Base-by-base conservation (phyloP, 2,797 vertebrate genomes). In the Hipposideros larvatus region DNA sequence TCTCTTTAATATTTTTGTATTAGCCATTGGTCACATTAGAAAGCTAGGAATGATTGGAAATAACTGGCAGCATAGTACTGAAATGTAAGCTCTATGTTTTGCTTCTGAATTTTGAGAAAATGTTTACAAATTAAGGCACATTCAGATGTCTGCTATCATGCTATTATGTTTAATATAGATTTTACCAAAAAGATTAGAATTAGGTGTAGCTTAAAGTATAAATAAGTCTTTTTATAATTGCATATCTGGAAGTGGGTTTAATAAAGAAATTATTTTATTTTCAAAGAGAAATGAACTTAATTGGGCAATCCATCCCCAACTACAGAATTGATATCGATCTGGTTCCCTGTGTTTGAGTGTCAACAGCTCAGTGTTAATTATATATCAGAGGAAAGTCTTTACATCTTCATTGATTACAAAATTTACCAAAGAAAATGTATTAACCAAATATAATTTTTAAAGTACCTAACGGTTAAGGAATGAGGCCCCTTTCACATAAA, bases 351-450 rank as follows among this genome's bases (percentile, higher is more conserved):
- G 83, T 95, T 93, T 70, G n/a, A 80, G 41, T 96, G 46, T 93
- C 85, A 96, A 65, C 82, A 95, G 71, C 55, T 91, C 83, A 75
- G 22, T 96, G 82, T 90, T 94, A 90, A 73, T 86, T 79, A 15
- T 79, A 18, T 90, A 75, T 84, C 51, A 85, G 61, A 93, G n/a
- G 46, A 94, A 89, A 37, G 86, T 94, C 66, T 89, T 91, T 80
- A 90, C 63, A 63, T 82, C 74, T 92, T 94, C 82, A 90, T 88
- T 90, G 66, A 75, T 91, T 87, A 91, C 31, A 96, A 91, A 95
- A 84, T 70, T 97, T 98, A 98, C 95, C 94, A 91, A 95, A 96
- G 98, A 94, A 95, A 91, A 91, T 65, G 34, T 95, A 82, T 78
- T 87, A 77, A 97, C 93, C 95, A 98, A 83, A 90, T 96, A 41